Base-by-base conservation (phyloP, 2,113 vertebrate genomes). In the Platysteira castanea region DNA sequence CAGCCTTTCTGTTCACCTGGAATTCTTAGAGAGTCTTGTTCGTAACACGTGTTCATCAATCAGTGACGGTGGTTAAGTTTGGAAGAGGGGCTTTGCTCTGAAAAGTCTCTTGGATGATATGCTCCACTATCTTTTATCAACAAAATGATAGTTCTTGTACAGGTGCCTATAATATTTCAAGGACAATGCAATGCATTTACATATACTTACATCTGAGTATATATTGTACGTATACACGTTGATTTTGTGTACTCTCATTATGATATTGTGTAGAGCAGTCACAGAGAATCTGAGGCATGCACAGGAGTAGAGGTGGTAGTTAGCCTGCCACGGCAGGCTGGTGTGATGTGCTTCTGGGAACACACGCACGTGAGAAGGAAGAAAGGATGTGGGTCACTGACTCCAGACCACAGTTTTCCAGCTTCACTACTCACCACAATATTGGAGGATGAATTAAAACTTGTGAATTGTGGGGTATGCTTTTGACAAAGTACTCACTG, bases 311-410 rank as follows among this genome's bases (percentile, higher is more conserved):
- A 1, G 33, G 28, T 15, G 1, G 1, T 65, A 60, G 15, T 39
- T 59, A 4, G 9, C 59, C 16, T 78, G 31, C 65, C 3, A 0
- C 10, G 70, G 21, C 31, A 64, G 70, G 22, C 15, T 69, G 21
- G 7, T 74, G 20, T 37, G 35, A 5, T 52, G 33, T 11, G 6
- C 33, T 35, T 1, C 28, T 26, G 26, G 26, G 54, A 35, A 31
- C 5, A 1, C 16, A 1, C 14, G 11, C 3, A 9, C 0, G 0
- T 15, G n/a, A 52, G 78, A 52, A 65, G 20, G 31, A 50, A 22
- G 12, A 5, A 37, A 50, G 39, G 13, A 5, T 52, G 7, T 44
- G 15, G 31, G 26, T 41, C 41, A 31, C 71, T 41, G 22, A 24
- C 26, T 69, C 9, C 44, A 3, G 61, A 21, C 15, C 15, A 15